A percentile compares a stretch with the other conserved stretches of the same genome.
These are phyloP conservation scores for Champsocephalus gunnari DNA, from an alignment of 2,797 vertebrate species.

Conservation along the genomic window DNA sequence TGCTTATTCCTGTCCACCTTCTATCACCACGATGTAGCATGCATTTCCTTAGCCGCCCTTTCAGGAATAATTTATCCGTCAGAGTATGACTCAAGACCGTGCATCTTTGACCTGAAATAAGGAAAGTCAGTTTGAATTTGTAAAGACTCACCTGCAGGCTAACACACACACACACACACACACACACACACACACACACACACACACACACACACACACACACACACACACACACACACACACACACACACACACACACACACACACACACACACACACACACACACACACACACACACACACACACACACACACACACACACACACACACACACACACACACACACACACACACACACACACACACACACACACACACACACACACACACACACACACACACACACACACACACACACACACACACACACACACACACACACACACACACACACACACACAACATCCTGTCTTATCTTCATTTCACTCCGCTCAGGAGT, in stretches of 20 bases:
- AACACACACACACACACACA: background rate
- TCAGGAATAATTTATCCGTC: conserved; percentile 25
- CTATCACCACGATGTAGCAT: background rate
- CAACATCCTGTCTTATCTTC: conserved; percentile 32
- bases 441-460: background rate
- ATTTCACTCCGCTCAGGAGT: conserved; percentile 34
- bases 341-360: no score
- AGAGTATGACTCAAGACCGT: conserved; percentile 17
- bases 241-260: no score
- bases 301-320: no score
- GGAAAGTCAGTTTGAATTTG: conserved; percentile 54
- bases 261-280: background rate
- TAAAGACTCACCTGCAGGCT: conserved; percentile 33
- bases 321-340: no score
- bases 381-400: no score
- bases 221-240: no score
- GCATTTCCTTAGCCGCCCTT: conserved; percentile 8
- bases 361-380: no score
- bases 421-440: no score
- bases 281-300: background rate
- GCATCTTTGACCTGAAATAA: conserved; percentile 47
- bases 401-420: no score
- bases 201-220: no score
- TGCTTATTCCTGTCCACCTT: conserved; percentile 1
- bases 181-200: background rate